These are phyloP conservation scores for Maconellicoccus hirsutus DNA, from an alignment of 1,140 invertebrate genomes.

Conservation along the genomic window DNA sequence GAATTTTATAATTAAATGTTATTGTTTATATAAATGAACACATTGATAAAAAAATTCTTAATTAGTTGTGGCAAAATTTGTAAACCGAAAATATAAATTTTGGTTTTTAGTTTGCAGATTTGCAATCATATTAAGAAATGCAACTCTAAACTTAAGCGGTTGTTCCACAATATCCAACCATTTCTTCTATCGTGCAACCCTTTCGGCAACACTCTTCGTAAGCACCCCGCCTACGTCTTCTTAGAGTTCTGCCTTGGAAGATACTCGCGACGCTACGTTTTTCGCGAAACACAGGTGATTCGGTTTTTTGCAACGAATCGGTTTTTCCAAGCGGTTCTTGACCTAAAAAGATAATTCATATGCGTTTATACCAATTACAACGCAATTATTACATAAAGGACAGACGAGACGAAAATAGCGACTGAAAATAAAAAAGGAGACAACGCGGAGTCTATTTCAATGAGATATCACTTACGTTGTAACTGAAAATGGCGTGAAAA, in stretches of 20 bases:
- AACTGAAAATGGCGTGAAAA: not conserved
- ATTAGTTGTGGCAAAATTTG: not conserved
- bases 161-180: not conserved
- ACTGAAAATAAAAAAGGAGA: too few relatives aligned
- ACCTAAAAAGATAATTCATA: too few relatives aligned
- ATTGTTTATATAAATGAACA: not conserved
- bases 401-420: too few relatives aligned
- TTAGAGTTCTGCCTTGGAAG: not conserved
- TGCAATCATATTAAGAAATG: not conserved
- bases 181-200: constrained; percentile 4
- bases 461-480: not conserved
- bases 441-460: too few relatives aligned
- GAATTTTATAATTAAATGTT: not conserved
- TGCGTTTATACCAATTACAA: not conserved
- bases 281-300: not conserved
- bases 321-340: too few relatives aligned
- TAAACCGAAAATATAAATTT: too few relatives aligned
- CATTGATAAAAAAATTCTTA: not conserved
- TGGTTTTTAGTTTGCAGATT: not conserved
- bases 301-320: not conserved
- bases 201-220: constrained; percentile 10
- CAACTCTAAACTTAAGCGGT: not conserved
- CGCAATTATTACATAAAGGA: too few relatives aligned
- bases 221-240: not conserved
- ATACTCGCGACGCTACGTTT: constrained; percentile 4